Conservation (phyloP, 2,113 vertebrate genomes). For the Cyanoramphus novaezelandiae region DNA sequence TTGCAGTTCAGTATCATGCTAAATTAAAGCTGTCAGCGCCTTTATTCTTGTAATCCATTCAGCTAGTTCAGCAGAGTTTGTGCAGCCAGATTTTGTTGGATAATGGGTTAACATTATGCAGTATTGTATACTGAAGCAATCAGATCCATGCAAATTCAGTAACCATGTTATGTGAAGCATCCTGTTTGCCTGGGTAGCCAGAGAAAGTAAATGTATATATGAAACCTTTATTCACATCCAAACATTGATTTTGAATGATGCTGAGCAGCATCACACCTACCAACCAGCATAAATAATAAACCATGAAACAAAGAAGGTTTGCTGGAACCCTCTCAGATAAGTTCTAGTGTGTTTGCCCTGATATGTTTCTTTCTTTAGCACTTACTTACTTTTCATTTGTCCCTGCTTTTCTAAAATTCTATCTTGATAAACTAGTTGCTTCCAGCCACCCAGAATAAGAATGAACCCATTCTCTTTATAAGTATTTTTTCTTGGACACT, state of each 20-base stretch:
- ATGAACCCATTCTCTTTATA: not conserved
- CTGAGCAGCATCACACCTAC: not conserved
- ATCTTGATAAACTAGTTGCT: not conserved
- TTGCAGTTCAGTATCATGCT: not conserved
- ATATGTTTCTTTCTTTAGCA: not conserved
- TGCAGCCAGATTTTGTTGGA: not conserved
- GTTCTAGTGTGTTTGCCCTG: not conserved
- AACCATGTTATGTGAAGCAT: not conserved
- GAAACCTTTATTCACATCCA: not conserved
- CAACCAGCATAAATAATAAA: not conserved
- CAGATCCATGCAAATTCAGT: conserved; percentile 17
- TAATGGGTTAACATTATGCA: not conserved
- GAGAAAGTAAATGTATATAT: conserved; percentile 6
- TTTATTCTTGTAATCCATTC: not conserved
- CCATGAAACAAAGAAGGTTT: not conserved
- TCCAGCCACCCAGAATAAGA: not conserved
- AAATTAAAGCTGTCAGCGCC: not conserved
- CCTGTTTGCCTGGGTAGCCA: not conserved
- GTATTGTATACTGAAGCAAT: not conserved
- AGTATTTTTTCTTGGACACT: not conserved
- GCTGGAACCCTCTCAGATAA: not conserved
- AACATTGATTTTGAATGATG: not conserved
- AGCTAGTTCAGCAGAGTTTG: not conserved
- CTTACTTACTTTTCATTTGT: not conserved
- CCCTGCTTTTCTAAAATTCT: not conserved